These are phyloP conservation scores for Knipowitschia caucasica DNA, from an alignment of 2,797 vertebrate species.

Conservation along the genomic window DNA sequence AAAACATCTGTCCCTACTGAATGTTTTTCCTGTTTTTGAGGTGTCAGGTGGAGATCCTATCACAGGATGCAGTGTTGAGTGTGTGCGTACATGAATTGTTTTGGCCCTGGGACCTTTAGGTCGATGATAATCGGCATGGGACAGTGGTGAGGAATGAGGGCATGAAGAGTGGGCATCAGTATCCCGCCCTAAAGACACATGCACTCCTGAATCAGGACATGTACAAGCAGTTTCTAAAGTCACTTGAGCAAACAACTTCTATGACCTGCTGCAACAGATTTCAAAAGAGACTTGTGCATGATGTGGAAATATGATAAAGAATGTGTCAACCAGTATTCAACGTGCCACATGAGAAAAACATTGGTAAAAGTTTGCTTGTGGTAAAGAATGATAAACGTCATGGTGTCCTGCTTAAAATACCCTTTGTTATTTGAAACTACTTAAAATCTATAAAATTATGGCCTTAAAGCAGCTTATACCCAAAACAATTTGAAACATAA, in stretches of 20 bases:
- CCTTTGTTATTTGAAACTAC: no score
- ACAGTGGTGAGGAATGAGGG: conserved; percentile 41
- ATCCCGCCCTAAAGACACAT: conserved; percentile 1
- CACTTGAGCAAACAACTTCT: conserved; percentile 5
- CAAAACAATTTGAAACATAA: no score
- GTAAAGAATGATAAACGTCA: no score
- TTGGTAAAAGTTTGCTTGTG: background rate
- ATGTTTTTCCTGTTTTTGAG: conserved; percentile 78
- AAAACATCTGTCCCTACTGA: conserved; percentile 65
- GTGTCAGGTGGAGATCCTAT: conserved; percentile 71
- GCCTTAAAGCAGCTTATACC: no score
- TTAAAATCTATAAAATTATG: no score
- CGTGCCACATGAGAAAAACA: background rate
- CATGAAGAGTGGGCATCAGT: conserved; percentile 11
- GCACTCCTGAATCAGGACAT: conserved; percentile 33
- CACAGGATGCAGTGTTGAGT: conserved; percentile 59
- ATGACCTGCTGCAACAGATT: conserved; percentile 21
- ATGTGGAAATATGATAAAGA: background rate
- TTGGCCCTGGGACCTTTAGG: conserved; percentile 57
- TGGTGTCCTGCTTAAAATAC: no score
- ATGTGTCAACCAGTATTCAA: no score
- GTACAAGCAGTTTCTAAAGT: conserved; percentile 7
- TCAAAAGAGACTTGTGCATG: background rate
- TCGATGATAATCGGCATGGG: conserved; percentile 34
- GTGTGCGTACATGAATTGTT: conserved; percentile 57